Conservation (phyloP, 1,140 invertebrate species). For the Geopemphigus sp. region DNA sequence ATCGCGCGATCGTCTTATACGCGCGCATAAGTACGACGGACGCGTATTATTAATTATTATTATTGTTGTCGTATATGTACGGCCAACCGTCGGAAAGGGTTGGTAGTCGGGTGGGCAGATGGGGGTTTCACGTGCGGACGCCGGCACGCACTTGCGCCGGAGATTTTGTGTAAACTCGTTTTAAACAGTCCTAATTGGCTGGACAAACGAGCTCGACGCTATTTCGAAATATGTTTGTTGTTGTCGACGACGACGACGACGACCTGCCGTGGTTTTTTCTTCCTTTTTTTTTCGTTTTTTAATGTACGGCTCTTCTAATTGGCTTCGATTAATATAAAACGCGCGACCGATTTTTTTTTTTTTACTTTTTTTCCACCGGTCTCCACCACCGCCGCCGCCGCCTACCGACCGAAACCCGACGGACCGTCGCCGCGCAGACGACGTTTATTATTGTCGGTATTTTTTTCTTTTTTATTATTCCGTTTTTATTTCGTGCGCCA, state of each 20-base stretch:
- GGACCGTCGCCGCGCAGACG: too few relatives aligned
- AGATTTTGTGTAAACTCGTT: conserved; percentile 37
- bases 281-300: background rate
- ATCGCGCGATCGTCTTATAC: background rate
- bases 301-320: conserved; percentile 40
- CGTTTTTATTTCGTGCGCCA: background rate
- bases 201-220: conserved; percentile 43
- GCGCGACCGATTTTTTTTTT: conserved; percentile 32
- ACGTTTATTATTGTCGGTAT: background rate
- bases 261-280: too few relatives aligned
- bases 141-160: background rate
- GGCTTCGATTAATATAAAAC: conserved; percentile 42
- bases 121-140: background rate
- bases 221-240: conserved; percentile 23
- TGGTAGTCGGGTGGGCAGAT: too few relatives aligned
- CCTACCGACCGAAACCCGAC: too few relatives aligned
- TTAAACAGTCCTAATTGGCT: conserved; percentile 44
- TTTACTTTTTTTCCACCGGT: background rate
- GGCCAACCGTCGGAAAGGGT: too few relatives aligned
- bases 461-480: conserved; percentile 5
- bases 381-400: background rate
- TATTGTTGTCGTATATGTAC: too few relatives aligned
- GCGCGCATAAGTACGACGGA: background rate
- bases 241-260: too few relatives aligned
- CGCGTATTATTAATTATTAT: too few relatives aligned